Evolutionary conservation across 2,113 vertebrate species (phyloP).

Genomic region (Phasianus colchicus): DNA sequence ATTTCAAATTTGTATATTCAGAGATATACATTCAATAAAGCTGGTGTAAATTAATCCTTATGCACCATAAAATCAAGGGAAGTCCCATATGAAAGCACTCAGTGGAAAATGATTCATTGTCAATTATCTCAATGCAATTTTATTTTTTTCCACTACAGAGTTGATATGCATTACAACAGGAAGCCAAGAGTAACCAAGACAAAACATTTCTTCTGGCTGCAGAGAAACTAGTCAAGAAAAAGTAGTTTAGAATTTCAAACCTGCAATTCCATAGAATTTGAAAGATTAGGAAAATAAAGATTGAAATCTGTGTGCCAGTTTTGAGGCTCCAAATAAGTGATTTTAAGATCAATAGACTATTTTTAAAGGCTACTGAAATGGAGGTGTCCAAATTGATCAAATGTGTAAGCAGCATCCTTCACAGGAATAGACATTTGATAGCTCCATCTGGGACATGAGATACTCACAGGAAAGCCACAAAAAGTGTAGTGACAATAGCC

Average conservation of each 20-base stretch:
- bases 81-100: neutral
- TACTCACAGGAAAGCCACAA: neutral
- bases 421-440: neutral
- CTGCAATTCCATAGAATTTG: neutral
- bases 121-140: neutral
- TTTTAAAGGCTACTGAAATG: conserved; percentile 6
- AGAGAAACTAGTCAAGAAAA: neutral
- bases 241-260: neutral
- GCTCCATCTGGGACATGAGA: neutral
- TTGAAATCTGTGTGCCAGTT: neutral
- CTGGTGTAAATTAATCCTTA: neutral
- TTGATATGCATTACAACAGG: neutral
- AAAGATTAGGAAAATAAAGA: conserved; percentile 15
- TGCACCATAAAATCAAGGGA: neutral
- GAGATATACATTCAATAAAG: neutral
- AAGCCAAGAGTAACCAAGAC: neutral
- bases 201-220: neutral
- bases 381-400: neutral
- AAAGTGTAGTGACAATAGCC: neutral
- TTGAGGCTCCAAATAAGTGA: neutral
- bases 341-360: conserved; percentile 24
- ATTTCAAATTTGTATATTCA: neutral
- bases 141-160: neutral
- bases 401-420: neutral
- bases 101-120: neutral